A percentile compares a stretch with the other conserved stretches of the same genome.
Evolutionary conservation across 1,140 invertebrate species (phyloP).

Genomic region (Pseudomyrmex flavicornis): DNA sequence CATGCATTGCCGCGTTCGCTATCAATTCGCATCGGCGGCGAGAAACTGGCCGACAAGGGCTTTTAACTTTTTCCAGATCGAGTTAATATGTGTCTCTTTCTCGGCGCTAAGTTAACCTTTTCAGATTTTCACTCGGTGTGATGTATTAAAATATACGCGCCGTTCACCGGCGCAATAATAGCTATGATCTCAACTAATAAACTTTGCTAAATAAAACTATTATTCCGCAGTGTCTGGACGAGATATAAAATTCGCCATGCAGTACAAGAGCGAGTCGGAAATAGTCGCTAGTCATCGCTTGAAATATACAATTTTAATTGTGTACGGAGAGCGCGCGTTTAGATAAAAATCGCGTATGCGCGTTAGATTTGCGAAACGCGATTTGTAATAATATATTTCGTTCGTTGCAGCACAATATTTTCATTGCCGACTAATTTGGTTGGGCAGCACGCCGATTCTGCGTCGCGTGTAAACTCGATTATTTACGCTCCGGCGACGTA

Average conservation of each 20-base stretch:
- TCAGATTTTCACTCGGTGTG: background rate
- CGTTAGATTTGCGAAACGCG: background rate
- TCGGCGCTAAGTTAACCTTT: background rate
- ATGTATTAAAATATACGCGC: background rate
- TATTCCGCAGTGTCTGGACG: slow-evolving; percentile 20
- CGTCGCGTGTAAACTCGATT: slow-evolving; percentile 57
- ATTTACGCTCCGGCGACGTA: slow-evolving; percentile 56
- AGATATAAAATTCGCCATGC: slow-evolving; percentile 35
- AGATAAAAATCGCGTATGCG: slow-evolving; percentile 25
- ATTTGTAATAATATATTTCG: slow-evolving; percentile 33
- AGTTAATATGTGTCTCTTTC: background rate
- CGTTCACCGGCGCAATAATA: slow-evolving; percentile 29
- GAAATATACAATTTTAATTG: slow-evolving; percentile 26
- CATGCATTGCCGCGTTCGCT: background rate
- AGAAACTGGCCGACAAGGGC: background rate
- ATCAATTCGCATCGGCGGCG: background rate
- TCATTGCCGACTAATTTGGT: slow-evolving; percentile 48
- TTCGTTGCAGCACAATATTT: slow-evolving; percentile 43
- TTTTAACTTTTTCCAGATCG: slow-evolving; percentile 11
- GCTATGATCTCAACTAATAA: slow-evolving; percentile 46
- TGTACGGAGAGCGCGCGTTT: background rate
- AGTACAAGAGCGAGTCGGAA: slow-evolving; percentile 6
- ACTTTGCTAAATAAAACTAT: slow-evolving; percentile 35
- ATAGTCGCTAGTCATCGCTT: slow-evolving; percentile 44
- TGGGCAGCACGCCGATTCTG: slow-evolving; percentile 20